A percentile compares a stretch with the other conserved stretches of the same genome.
These are phyloP conservation scores for Luscinia megarhynchos DNA, from an alignment of 2,797 vertebrate species.

Conservation along the genomic window DNA sequence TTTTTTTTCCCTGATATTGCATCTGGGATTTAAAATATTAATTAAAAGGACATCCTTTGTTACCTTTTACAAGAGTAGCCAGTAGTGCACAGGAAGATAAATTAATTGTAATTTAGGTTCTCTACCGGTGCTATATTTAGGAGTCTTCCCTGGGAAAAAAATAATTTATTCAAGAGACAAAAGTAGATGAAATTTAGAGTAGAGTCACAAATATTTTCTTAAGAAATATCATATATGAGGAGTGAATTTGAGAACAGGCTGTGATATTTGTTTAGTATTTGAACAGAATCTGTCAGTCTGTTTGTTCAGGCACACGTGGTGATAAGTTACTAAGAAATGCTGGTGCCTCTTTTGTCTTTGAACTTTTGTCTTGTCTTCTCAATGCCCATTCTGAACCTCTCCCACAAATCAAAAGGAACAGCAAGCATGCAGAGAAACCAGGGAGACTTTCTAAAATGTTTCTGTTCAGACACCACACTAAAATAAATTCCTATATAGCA, in stretches of 20 bases:
- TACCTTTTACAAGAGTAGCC: not conserved
- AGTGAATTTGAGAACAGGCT: conserved; percentile 48
- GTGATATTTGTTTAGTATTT: conserved; percentile 65
- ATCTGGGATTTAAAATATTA: not conserved
- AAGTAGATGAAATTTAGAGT: conserved; percentile 56
- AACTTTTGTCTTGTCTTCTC: not conserved
- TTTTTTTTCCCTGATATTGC: not conserved
- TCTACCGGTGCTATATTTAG: not conserved
- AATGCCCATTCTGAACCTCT: not conserved
- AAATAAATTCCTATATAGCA: not conserved
- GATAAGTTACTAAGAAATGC: conserved; percentile 20
- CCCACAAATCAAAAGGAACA: not conserved
- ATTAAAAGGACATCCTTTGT: conserved; percentile 1
- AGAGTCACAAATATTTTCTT: conserved; percentile 56
- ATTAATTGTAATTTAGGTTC: not conserved
- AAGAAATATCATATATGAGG: conserved; percentile 51
- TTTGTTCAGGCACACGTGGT: conserved; percentile 6
- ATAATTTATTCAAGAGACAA: conserved; percentile 39
- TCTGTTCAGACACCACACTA: not conserved
- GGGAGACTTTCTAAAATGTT: not conserved
- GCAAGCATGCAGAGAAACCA: not conserved
- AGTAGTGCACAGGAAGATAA: not conserved
- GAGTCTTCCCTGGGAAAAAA: not conserved
- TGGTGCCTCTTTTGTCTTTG: not conserved
- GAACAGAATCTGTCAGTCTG: conserved; percentile 39